Evolutionary conservation across 1,140 invertebrate species (phyloP), one percentile per base, ranked within the genome.

Genomic region (Philopotamus ludificatus): DNA sequence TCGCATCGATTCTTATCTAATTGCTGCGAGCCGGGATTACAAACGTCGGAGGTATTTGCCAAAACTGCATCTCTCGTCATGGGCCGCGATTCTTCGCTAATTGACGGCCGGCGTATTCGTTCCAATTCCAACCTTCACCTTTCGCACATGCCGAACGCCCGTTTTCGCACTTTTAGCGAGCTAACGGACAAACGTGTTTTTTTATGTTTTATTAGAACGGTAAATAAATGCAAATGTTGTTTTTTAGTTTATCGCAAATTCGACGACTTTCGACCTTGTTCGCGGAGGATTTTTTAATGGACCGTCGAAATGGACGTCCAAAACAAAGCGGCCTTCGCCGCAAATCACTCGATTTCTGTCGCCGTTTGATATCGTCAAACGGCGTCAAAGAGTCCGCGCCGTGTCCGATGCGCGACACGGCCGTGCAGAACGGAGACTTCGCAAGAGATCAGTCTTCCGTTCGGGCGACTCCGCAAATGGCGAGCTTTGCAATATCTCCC

Each of bases 131-230:
- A 34, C 28, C 28, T 34, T 34, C 28, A 34, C 28, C 28, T 34
- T 34, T 34, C 12, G 4, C 12, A 4, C 4, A 4, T 7, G 4
- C 12, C 28, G 28, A 34, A 34, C 4, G 4, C 8, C 10, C 18
- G 8, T 47, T 47, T 16, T 47, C 4, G 15, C 22, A 26, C 8
- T 21, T 45, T 22, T 15, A 60, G 28, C 41, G 42, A 22, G 18
- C 26, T 60, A 60, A 60, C 57, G 57, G 57, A 34, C 15, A 47
- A 47, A 47, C n/a, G 28, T 23, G 42, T 60, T 47, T 60, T 45
- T 49, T 16, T 16, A n/a, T 58, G 55, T 26, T 25, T 16, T 12
- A 7, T 15, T 20, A 9, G 18, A 60, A 60, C 57, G 57, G 57
- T 60, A 60, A 60, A 60, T 47, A 21, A 25, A 47, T 58, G 8